These are phyloP conservation scores for Rhingia rostrata DNA, from an alignment of 2,888 invertebrate species.

Conservation along the genomic window DNA sequence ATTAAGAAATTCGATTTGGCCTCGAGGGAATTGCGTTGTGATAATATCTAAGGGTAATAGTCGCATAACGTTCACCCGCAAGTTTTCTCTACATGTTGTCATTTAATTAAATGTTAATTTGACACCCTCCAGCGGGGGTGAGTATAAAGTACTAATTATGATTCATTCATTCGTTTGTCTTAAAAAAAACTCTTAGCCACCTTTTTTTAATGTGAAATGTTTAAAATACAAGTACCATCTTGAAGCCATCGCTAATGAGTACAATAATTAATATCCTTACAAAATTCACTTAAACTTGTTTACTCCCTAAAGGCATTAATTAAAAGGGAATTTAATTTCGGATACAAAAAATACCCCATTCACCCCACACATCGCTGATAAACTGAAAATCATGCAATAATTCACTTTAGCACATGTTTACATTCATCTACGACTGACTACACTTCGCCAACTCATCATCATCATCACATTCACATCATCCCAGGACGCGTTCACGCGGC, in stretches of 20 bases:
- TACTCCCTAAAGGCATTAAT: conserved; percentile 50
- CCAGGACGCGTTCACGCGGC: conserved; percentile 36
- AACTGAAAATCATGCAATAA: conserved; percentile 54
- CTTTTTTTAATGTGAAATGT: neutral
- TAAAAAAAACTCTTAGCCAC: neutral
- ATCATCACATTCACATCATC: conserved; percentile 32
- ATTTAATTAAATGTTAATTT: conserved; percentile 36
- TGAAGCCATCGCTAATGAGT: conserved; percentile 30
- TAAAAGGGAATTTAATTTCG: conserved; percentile 59
- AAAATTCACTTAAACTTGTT: conserved; percentile 35
- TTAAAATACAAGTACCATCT: neutral
- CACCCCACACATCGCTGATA: neutral
- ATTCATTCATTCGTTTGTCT: neutral
- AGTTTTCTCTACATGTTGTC: conserved; percentile 23
- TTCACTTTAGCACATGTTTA: conserved; percentile 42
- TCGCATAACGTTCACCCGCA: neutral
- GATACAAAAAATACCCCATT: neutral
- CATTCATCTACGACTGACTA: neutral
- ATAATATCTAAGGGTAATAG: neutral
- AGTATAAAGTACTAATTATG: neutral
- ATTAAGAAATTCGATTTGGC: conserved; percentile 43
- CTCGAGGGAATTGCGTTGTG: neutral
- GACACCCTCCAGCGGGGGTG: neutral
- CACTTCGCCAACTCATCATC: conserved; percentile 66
- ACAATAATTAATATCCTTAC: conserved; percentile 52